Base-by-base conservation (phyloP, 2,113 vertebrate species). In the Epinephelus moara region DNA sequence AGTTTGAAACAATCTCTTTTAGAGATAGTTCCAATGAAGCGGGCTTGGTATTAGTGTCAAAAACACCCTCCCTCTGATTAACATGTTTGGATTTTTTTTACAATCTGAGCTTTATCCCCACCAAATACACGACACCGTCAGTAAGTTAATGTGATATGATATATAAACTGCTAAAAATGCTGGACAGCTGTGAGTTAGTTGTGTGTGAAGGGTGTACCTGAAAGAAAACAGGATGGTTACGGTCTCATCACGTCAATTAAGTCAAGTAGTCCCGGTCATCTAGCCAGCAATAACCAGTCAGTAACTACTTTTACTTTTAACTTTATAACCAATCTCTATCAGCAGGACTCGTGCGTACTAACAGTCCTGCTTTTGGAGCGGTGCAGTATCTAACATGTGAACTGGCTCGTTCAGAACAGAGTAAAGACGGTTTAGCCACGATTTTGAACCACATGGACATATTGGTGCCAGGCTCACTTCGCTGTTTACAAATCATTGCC, bases 401-500 rank as follows among this genome's bases (percentile, higher is more conserved):
- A 60, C 49, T 45, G 52, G 52, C 23, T 63, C 18, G 50, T 76
- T 84, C 19, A 71, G 42, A 82, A 15, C 40, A 63, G 37, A 50
- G 33, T 33, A n/a, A 13, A 25, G 18, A 50, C 15, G 6, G 4
- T 62, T 21, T 1, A 21, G 18, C 27, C 0, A 33, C 5, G 18
- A 23, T 45, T 40, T 33, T 55, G 0, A 30, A 27, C 15, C 33
- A 13, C 42, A 17, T 40, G 15, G 17, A 25, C 23, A 21, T 0
- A 7, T 23, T 37, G 19, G 37, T 75, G 52, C 52, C 19, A 40
- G 19, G 10, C 60, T 75, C 50, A 14, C 63, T 10, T 27, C 47
- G 23, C 60, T 60, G 13, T 75, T 77, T 59, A 8, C 57, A 12
- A 61, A 66, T 74, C 55, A 63, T 40, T 80, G 75, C 81, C 61